Conservation (phyloP, 2,888 invertebrate species). For the Bhutanitis thaidina region DNA sequence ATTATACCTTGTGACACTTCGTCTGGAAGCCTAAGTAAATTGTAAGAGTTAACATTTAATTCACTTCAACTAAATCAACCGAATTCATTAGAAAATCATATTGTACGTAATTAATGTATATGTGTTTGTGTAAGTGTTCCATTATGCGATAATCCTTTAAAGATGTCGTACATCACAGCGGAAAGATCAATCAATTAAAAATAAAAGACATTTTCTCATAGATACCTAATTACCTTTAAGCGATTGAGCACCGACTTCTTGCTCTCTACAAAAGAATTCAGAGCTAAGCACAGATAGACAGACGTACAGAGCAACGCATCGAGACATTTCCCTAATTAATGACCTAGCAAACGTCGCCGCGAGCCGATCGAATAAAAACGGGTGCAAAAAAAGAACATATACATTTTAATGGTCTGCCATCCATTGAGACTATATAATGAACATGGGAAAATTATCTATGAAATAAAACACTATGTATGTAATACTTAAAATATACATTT, state of each 20-base stretch:
- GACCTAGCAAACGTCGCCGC: slow-evolving; percentile 53
- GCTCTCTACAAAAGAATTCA: slow-evolving; percentile 8
- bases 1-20: no score
- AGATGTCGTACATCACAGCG: neutral
- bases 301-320: slow-evolving; percentile 34
- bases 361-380: slow-evolving; percentile 45
- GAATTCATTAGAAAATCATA: no score
- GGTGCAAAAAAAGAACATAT: slow-evolving; percentile 50
- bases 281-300: slow-evolving; percentile 17
- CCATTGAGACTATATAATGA: slow-evolving; percentile 21
- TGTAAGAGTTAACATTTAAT: no score
- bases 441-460: no score
- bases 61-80: no score
- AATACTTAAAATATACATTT: no score
- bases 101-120: no score
- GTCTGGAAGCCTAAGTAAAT: no score
- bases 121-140: no score
- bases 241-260: slow-evolving; percentile 6
- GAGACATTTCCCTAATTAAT: slow-evolving; percentile 64
- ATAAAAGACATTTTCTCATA: slow-evolving; percentile 10
- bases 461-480: no score
- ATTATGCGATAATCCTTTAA: neutral
- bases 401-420: slow-evolving; percentile 37
- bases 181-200: slow-evolving; percentile 6
- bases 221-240: slow-evolving; percentile 13